A percentile compares a stretch with the other conserved stretches of the same genome.
Conservation (phyloP, 2,113 vertebrate genomes). For the Casuarius casuarius region DNA sequence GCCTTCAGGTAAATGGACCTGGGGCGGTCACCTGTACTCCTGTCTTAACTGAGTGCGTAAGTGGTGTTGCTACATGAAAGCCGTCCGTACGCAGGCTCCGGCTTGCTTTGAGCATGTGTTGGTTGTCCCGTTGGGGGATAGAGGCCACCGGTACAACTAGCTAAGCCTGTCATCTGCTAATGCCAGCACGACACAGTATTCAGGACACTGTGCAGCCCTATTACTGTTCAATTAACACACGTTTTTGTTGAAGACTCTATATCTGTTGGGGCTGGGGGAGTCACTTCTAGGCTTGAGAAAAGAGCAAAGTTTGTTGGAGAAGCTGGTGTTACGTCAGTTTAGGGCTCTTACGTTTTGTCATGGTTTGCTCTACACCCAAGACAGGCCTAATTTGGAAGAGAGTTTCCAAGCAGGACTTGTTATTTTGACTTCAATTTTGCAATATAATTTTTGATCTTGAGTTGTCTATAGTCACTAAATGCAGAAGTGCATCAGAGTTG, state of each 20-base stretch:
- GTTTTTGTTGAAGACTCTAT: neutral
- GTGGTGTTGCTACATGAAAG: neutral
- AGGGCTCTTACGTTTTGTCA: neutral
- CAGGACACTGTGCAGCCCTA: neutral
- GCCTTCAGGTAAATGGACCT: neutral
- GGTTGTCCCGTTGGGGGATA: neutral
- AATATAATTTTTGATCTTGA: neutral
- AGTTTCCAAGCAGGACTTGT: neutral
- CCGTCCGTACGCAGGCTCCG: neutral
- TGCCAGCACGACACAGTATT: neutral
- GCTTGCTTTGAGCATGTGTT: rapidly evolving
- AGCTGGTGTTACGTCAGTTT: neutral
- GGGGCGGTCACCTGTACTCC: neutral
- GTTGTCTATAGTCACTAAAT: neutral
- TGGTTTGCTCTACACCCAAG: neutral
- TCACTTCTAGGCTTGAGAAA: neutral
- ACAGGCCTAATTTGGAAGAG: neutral
- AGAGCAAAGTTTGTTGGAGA: neutral
- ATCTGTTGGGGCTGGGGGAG: neutral
- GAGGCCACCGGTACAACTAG: neutral
- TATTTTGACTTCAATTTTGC: neutral
- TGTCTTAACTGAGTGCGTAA: neutral
- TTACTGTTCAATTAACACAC: neutral
- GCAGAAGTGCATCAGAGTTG: neutral
- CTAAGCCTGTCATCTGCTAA: neutral